These are phyloP conservation scores for Coracopsis vasa DNA, from an alignment of 2,113 vertebrate species.

Conservation along the genomic window DNA sequence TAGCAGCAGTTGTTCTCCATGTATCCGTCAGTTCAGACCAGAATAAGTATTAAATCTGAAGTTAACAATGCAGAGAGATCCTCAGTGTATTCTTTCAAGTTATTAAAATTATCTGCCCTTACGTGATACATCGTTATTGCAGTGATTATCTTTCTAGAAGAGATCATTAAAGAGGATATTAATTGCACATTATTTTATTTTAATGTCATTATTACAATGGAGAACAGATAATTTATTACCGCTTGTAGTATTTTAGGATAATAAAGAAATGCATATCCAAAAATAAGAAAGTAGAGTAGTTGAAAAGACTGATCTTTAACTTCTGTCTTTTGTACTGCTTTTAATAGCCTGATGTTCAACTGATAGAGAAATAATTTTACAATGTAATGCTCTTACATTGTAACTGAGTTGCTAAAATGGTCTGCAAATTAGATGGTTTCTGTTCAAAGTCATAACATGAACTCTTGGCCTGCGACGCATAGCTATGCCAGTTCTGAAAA, in stretches of 20 bases:
- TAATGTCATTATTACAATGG: background rate
- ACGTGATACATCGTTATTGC: background rate
- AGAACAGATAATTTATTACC: constrained; percentile 25
- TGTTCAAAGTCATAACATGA: background rate
- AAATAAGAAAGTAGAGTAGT: background rate
- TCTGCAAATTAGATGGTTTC: background rate
- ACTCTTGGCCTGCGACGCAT: background rate
- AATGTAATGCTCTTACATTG: background rate
- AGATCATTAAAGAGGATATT: constrained; percentile 11
- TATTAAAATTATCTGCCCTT: constrained; percentile 25
- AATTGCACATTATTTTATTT: constrained; percentile 18
- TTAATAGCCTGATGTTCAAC: background rate
- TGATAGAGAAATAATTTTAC: background rate
- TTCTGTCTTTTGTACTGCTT: constrained; percentile 20
- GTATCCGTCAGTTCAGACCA: background rate
- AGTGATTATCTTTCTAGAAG: constrained; percentile 26
- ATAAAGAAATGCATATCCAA: background rate
- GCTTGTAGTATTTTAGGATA: constrained; percentile 22
- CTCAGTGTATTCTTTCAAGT: background rate
- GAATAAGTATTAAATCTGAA: constrained; percentile 8
- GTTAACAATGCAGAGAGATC: background rate
- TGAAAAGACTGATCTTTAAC: background rate
- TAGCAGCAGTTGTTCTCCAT: background rate
- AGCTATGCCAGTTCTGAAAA: background rate
- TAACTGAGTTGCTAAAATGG: constrained; percentile 1